These are phyloP conservation scores for Diuraphis noxia DNA, from an alignment of 1,140 invertebrate species.

Conservation along the genomic window DNA sequence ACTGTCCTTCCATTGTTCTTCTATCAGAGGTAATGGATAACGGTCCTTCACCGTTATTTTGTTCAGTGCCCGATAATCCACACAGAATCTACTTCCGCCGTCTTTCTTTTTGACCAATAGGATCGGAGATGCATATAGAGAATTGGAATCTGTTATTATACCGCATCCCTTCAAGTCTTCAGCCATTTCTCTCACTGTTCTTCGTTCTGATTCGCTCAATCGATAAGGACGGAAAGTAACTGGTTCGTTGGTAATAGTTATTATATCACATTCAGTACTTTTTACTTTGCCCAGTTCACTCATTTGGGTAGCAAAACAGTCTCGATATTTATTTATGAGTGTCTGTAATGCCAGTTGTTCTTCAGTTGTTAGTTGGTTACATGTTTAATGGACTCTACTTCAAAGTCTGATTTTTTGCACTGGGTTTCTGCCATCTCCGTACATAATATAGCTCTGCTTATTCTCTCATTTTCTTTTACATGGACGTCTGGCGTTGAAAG, in stretches of 20 bases:
- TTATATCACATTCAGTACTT: not conserved
- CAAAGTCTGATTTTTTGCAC: no score
- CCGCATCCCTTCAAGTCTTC: not conserved
- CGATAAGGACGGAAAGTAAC: slow-evolving; percentile 3
- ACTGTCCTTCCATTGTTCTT: slow-evolving; percentile 58
- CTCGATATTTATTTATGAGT: not conserved
- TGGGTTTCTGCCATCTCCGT: not conserved
- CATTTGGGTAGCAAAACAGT: not conserved
- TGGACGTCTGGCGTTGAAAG: not conserved
- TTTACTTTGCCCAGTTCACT: not conserved
- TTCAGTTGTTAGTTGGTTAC: no score
- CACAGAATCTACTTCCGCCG: not conserved
- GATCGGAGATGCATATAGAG: not conserved
- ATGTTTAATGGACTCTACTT: not conserved
- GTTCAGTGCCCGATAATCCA: slow-evolving; percentile 58
- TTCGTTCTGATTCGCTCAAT: not conserved
- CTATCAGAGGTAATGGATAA: slow-evolving; percentile 63
- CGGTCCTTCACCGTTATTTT: slow-evolving; percentile 60
- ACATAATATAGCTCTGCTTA: not conserved
- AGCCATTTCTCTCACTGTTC: not conserved
- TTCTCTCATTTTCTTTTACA: not conserved
- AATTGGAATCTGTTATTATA: not conserved
- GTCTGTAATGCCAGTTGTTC: no score
- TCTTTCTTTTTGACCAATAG: not conserved
- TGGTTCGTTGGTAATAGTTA: not conserved